Base-by-base conservation (phyloP, 2,888 invertebrate genomes). In the Sialis lutaria region DNA sequence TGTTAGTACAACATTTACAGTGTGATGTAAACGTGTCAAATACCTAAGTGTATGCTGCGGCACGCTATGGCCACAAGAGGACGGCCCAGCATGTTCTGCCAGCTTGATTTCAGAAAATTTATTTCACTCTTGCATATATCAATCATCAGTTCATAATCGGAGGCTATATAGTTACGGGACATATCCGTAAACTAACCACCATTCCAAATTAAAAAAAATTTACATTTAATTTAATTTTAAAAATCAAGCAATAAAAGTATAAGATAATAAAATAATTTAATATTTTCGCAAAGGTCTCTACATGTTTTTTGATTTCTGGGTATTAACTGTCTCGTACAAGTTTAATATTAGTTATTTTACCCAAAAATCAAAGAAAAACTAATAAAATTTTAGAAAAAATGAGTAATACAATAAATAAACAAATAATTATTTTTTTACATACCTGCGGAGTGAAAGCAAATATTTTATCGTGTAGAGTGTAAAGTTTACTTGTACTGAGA, bases 391-490 rank as follows among this genome's bases (percentile, higher is more conserved):
- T 22, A 22, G 22, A 22, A 22, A 22, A 22, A 22, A 22, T 2
- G 22, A 22, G 22, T 22, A 22, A 22, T 22, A 22, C 22, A 4
- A 22, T 22, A 22, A 22, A 2, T 22, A 22, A 22, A 22, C 22
- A 4, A 22, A 22, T 22, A 22, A 22, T 41, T 22, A 49, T 41
- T 49, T 37, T 37, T 10, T 48, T 50, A 60, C 64, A 68, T 69
- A 96, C 96, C 86, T 98, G 96, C 40, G 98, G 98, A 5, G 96
- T 96, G 64, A 99, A 99, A 0, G 95, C 96, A 67, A 97, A 92
- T 58, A 96, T 92, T 62, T 87, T 80, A 64, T 96, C 92, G 57
- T 92, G 89, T 47, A 98, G 69, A 1, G 91, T 88, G 67, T 98
- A 99, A 52, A 99, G 70, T 70, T 97, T 96, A 67, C 96, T 97